phyloP scores from a whole-genome alignment of 2,797 vertebrate genomes.

The Loriculus beryllinus region DNA sequence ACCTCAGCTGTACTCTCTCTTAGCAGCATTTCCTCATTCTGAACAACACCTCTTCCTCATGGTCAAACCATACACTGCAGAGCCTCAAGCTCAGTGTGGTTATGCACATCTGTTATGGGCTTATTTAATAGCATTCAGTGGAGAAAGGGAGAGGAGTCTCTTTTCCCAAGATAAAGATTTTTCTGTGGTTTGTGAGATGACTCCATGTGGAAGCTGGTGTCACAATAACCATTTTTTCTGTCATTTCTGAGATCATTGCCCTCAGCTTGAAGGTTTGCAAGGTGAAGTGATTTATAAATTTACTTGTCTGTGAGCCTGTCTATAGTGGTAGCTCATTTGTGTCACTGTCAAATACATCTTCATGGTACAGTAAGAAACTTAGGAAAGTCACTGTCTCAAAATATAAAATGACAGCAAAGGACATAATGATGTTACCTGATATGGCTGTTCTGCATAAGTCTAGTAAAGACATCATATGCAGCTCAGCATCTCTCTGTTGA shows the following conservation, averaged over 20 bases:
- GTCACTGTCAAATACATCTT: conserved; percentile 22
- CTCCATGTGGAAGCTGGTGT: not conserved
- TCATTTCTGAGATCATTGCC: conserved; percentile 2
- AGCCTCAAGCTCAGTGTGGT: not conserved
- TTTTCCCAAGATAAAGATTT: not conserved
- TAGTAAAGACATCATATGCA: not conserved
- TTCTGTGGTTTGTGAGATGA: not conserved
- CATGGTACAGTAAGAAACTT: not conserved
- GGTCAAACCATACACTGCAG: not conserved
- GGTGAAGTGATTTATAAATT: conserved; percentile 16
- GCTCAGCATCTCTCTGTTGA: not conserved
- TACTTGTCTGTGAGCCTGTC: not conserved
- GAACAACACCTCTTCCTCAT: not conserved
- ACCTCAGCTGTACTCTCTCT: accelerated
- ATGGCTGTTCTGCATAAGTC: not conserved
- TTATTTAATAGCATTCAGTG: not conserved
- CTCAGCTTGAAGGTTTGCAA: conserved; percentile 7
- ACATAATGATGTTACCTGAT: not conserved
- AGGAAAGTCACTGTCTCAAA: not conserved
- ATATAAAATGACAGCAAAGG: conserved; percentile 34
- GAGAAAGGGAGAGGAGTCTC: not conserved
- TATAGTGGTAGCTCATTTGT: not conserved
- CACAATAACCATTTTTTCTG: not conserved
- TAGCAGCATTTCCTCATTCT: not conserved
- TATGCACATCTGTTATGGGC: not conserved